These are phyloP conservation scores for Synanthedon myopaeformis DNA, from an alignment of 2,888 invertebrate genomes.

Conservation along the genomic window DNA sequence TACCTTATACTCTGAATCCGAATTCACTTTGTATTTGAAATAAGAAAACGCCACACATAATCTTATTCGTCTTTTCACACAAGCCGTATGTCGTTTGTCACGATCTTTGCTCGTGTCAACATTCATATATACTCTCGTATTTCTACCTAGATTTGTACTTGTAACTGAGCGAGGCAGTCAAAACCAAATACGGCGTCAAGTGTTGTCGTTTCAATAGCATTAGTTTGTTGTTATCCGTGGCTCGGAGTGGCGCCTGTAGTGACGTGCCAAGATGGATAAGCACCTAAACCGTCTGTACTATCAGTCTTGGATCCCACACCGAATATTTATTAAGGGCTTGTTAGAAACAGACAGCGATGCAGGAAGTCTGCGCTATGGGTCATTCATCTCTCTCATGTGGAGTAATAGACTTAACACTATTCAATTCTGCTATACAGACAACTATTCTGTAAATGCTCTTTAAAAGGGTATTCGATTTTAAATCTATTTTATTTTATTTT, in stretches of 20 bases:
- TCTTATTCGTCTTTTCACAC: background rate
- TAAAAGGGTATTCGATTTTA: no score
- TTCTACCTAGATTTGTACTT: background rate
- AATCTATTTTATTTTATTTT: no score
- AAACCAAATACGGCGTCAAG: constrained; percentile 15
- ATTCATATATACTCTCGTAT: background rate
- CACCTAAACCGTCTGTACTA: background rate
- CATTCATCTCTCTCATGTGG: no score
- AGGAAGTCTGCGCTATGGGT: no score
- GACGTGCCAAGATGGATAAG: constrained; percentile 5
- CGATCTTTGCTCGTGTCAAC: background rate
- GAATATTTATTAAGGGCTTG: background rate
- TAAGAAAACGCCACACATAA: background rate
- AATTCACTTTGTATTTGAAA: no score
- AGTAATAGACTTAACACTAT: no score
- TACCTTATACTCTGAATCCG: no score
- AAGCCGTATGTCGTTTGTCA: background rate
- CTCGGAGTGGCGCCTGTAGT: constrained; percentile 14
- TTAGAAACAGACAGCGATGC: background rate
- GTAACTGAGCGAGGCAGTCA: constrained; percentile 8
- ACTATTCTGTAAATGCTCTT: no score
- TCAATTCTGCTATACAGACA: no score
- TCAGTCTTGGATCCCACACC: background rate
- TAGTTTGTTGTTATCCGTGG: constrained; percentile 11
- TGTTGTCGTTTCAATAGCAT: constrained; percentile 19